Conservation (phyloP, 1,140 invertebrate genomes). For the Eulimnadia texana region DNA sequence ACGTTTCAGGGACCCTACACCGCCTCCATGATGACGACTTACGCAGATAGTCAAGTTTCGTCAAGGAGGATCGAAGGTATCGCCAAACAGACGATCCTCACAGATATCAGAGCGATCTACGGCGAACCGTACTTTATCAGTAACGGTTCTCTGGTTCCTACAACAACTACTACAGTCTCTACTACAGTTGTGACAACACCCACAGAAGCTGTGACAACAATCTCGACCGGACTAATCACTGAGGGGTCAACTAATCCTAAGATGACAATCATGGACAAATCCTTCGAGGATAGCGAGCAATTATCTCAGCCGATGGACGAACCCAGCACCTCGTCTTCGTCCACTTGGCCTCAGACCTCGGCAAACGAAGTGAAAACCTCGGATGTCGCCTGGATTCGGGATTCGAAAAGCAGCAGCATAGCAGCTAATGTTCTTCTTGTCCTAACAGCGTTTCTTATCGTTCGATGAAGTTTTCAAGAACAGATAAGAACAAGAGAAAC, state of each 20-base stretch:
- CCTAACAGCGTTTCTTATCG: neutral
- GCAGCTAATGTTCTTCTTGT: neutral
- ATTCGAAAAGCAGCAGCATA: neutral
- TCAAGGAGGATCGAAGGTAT: constrained; percentile 37
- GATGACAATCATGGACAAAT: neutral
- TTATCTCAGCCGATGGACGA: neutral
- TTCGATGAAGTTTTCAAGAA: neutral
- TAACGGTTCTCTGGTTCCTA: constrained; percentile 58
- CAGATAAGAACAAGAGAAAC: neutral
- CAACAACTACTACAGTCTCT: constrained; percentile 52
- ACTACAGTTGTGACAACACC: constrained; percentile 47
- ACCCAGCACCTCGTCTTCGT: neutral
- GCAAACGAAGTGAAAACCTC: neutral
- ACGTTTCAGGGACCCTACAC: constrained; percentile 53
- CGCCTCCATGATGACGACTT: constrained; percentile 49
- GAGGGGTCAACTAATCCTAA: neutral
- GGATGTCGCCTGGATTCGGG: neutral
- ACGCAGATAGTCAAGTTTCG: constrained; percentile 37
- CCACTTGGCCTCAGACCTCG: neutral
- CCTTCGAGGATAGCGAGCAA: neutral
- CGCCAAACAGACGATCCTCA: constrained; percentile 44
- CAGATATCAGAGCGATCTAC: constrained; percentile 46
- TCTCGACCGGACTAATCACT: neutral
- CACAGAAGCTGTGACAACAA: constrained; percentile 26
- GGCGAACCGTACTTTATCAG: constrained; percentile 54